These are phyloP conservation scores for Nesoenas mayeri DNA, from an alignment of 2,113 vertebrate genomes.

Conservation along the genomic window DNA sequence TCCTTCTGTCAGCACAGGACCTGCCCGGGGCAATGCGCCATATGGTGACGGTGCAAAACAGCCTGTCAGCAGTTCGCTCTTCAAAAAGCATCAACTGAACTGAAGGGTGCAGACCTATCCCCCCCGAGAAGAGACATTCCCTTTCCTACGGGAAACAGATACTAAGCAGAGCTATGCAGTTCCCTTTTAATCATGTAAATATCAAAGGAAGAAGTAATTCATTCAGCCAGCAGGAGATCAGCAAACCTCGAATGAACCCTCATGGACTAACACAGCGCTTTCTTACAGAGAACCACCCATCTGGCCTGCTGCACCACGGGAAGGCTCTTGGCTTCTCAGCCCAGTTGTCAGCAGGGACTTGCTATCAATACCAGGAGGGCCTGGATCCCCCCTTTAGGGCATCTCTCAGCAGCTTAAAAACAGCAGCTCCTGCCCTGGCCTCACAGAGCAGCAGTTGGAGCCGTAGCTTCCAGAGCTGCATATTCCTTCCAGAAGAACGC, in stretches of 20 bases:
- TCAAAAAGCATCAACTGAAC: not conserved
- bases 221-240: not conserved
- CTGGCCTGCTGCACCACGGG: not conserved
- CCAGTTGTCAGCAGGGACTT: not conserved
- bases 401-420: not conserved
- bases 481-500: not conserved
- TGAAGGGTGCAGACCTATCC: not conserved
- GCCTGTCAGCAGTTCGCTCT: not conserved
- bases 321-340: not conserved
- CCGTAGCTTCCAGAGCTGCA: not conserved
- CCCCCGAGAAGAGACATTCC: not conserved
- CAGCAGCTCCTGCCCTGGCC: not conserved
- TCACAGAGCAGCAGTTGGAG: not conserved
- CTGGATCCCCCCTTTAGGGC: not conserved
- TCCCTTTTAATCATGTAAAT: not conserved
- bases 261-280: not conserved
- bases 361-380: not conserved
- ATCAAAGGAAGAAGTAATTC: not conserved
- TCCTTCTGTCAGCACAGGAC: not conserved
- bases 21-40: not conserved
- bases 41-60: not conserved
- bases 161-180: not conserved
- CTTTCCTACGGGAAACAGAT: not conserved
- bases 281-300: not conserved
- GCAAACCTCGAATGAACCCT: not conserved